These are phyloP conservation scores for Drosophila melanosoma DNA, from an alignment of 2,888 invertebrate genomes.

Conservation along the genomic window DNA sequence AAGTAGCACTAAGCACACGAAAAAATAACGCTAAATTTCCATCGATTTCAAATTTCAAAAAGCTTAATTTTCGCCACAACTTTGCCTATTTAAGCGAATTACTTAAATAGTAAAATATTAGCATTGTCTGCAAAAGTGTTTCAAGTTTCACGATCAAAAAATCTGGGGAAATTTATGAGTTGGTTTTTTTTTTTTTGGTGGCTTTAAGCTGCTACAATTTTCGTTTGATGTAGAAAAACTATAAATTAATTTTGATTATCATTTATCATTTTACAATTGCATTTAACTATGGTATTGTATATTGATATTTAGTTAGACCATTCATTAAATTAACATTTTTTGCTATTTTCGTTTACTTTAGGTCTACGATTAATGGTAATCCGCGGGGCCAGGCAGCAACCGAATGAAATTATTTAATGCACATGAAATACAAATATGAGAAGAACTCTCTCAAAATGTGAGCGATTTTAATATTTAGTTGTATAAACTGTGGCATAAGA, in stretches of 20 bases:
- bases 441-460: not conserved
- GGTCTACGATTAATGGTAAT: slow-evolving; percentile 42
- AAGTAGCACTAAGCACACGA: slow-evolving; percentile 33
- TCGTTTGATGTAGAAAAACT: slow-evolving; percentile 36
- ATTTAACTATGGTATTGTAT: slow-evolving; percentile 71
- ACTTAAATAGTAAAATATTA: slow-evolving; percentile 69
- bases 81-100: slow-evolving; percentile 65
- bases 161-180: not conserved
- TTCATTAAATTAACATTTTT: slow-evolving; percentile 68
- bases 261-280: slow-evolving; percentile 64
- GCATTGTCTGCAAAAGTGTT: slow-evolving; percentile 28
- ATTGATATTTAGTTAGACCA: slow-evolving; percentile 60
- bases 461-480: slow-evolving; percentile 2
- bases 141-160: slow-evolving; percentile 3
- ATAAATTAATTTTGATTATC: slow-evolving; percentile 71
- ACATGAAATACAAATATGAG: not conserved
- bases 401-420: slow-evolving; percentile 6
- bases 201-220: slow-evolving; percentile 33
- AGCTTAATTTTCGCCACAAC: slow-evolving; percentile 41
- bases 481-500: slow-evolving; percentile 19
- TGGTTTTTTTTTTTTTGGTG: slow-evolving; percentile 2
- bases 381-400: slow-evolving; percentile 27
- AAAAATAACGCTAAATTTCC: slow-evolving; percentile 21
- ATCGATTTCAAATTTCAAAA: slow-evolving; percentile 14
- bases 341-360: slow-evolving; percentile 60